A percentile compares a stretch with the other conserved stretches of the same genome.
Evolutionary conservation across 2,888 invertebrate genomes (phyloP).

Genomic region (Parnassius orleans): DNA sequence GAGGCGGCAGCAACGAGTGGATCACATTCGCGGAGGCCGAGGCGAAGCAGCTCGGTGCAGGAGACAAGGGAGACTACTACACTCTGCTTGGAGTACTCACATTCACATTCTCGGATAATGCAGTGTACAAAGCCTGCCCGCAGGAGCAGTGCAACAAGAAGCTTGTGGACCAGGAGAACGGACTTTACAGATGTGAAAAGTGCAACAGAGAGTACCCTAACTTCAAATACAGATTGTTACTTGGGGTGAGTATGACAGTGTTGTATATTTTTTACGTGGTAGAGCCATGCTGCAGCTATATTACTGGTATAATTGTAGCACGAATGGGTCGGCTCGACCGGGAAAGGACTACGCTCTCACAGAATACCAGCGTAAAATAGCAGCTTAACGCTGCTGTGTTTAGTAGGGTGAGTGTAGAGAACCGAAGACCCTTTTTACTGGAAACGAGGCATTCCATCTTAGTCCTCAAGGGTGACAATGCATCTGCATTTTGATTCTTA

Average conservation of each 20-base stretch:
- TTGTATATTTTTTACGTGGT: too few relatives aligned
- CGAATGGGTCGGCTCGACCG: too few relatives aligned
- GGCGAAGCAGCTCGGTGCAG: slow-evolving; percentile 84
- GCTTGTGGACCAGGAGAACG: slow-evolving; percentile 92
- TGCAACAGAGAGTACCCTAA: slow-evolving; percentile 92
- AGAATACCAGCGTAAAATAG: too few relatives aligned
- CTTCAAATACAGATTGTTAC: slow-evolving; percentile 91
- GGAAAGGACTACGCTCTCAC: too few relatives aligned
- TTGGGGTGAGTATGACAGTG: slow-evolving; percentile 81
- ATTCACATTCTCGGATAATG: slow-evolving; percentile 89
- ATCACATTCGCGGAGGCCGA: slow-evolving; percentile 88
- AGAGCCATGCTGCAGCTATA: too few relatives aligned
- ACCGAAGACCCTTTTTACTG: too few relatives aligned
- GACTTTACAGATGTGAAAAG: slow-evolving; percentile 96
- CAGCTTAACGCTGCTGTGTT: too few relatives aligned
- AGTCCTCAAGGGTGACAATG: too few relatives aligned
- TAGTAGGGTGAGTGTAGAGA: too few relatives aligned
- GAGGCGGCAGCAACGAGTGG: slow-evolving; percentile 83
- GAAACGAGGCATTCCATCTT: too few relatives aligned
- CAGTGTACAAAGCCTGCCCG: slow-evolving; percentile 95
- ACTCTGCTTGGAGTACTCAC: slow-evolving; percentile 89
- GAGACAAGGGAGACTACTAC: slow-evolving; percentile 91
- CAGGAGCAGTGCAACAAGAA: slow-evolving; percentile 96
- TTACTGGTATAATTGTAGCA: too few relatives aligned
- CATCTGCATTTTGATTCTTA: too few relatives aligned